These are phyloP conservation scores for Pangasius sanitwongsei DNA, from an alignment of 2,797 vertebrate species.

Conservation along the genomic window DNA sequence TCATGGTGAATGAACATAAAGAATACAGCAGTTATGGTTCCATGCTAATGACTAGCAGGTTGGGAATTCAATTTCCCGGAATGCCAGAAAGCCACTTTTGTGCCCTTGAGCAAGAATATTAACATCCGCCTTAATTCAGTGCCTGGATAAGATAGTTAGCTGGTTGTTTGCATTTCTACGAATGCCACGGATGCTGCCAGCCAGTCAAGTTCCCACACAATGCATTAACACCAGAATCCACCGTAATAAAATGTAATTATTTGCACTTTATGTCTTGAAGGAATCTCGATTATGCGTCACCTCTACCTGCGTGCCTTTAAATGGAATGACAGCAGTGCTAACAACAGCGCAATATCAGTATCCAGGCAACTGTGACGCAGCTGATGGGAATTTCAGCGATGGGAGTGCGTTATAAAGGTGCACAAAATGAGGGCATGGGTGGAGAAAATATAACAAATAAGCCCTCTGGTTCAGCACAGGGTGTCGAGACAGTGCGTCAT, in stretches of 20 bases:
- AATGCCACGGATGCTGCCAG: not conserved
- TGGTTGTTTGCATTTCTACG: not conserved
- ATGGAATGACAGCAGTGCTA: not conserved
- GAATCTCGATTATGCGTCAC: conserved; percentile 26
- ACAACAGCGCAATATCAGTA: conserved; percentile 16
- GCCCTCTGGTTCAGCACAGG: conserved; percentile 25
- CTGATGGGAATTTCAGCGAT: not conserved
- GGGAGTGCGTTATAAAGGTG: conserved; percentile 27
- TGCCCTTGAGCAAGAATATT: not conserved
- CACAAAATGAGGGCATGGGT: conserved; percentile 11
- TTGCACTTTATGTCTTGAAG: conserved; percentile 21
- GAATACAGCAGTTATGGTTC: not conserved
- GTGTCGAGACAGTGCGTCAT: conserved; percentile 39
- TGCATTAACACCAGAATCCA: not conserved
- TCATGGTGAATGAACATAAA: not conserved
- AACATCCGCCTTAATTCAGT: not conserved
- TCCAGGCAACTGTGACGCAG: conserved; percentile 39
- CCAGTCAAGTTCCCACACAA: not conserved
- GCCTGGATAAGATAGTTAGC: not conserved
- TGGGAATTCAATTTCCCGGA: not conserved
- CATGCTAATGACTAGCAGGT: not conserved
- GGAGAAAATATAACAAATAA: conserved; percentile 30
- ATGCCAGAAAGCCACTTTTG: not conserved
- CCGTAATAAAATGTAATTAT: conserved; percentile 8
- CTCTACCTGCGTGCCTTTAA: conserved; percentile 19